Percentiles rank a stretch among this genome's conserved stretches.
phyloP scores from a whole-genome alignment of 2,888 invertebrate genomes.

The Spatulosminthurus flaviceps region DNA sequence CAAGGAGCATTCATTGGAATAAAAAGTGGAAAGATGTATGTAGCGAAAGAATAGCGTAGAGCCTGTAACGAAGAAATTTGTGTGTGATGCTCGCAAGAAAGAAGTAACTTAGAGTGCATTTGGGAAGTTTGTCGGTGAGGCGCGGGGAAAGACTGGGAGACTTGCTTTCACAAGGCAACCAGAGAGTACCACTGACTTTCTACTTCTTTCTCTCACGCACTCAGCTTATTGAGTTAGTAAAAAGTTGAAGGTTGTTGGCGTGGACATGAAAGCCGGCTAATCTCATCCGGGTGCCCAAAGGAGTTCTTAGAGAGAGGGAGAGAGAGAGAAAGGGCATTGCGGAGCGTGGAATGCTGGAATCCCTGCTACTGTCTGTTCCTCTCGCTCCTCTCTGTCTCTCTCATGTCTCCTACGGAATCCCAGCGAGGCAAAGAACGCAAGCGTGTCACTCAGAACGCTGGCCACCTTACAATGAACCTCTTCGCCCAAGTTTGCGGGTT shows the following conservation, averaged over 20 bases:
- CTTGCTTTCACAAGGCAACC: too few relatives aligned
- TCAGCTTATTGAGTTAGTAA: constrained; percentile 15
- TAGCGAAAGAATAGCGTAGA: too few relatives aligned
- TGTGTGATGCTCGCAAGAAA: too few relatives aligned
- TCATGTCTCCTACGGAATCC: not conserved
- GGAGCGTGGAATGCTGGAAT: not conserved
- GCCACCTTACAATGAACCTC: not conserved
- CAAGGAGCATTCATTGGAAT: too few relatives aligned
- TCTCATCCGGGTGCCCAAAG: constrained; percentile 20
- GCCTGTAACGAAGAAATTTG: too few relatives aligned
- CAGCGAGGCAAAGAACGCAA: constrained; percentile 2
- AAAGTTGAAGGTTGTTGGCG: not conserved
- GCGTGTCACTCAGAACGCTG: constrained; percentile 10
- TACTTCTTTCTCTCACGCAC: too few relatives aligned
- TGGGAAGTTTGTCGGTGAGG: too few relatives aligned
- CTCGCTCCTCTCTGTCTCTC: not conserved
- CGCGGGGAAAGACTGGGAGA: too few relatives aligned
- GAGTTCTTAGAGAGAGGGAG: not conserved
- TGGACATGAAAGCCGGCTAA: constrained; percentile 16
- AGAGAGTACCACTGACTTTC: too few relatives aligned
- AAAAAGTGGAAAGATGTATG: too few relatives aligned
- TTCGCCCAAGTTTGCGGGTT: not conserved
- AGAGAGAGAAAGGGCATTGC: not conserved
- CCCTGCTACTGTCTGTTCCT: not conserved
- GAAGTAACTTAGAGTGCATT: too few relatives aligned